Conservation (phyloP, 2,797 vertebrate species). For the Triplophysa bombifrons region DNA sequence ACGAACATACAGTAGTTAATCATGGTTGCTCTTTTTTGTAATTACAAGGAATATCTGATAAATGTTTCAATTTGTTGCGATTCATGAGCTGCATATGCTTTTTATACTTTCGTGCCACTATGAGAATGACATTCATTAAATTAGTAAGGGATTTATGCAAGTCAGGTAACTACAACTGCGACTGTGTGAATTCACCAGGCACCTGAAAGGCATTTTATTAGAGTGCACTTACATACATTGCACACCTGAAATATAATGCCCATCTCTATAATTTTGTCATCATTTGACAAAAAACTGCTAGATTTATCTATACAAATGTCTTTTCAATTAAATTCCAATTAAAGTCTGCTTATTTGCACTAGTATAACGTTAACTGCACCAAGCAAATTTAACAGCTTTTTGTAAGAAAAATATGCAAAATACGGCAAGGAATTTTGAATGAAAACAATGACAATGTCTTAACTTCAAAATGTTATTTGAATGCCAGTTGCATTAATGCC, state of each 20-base stretch:
- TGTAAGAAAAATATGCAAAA: too few relatives aligned
- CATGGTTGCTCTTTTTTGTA: slow-evolving; percentile 15
- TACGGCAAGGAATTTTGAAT: too few relatives aligned
- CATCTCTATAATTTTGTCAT: neutral
- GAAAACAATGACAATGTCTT: too few relatives aligned
- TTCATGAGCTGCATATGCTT: neutral
- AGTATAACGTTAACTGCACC: too few relatives aligned
- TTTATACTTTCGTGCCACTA: neutral
- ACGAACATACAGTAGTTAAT: slow-evolving; percentile 37
- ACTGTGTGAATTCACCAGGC: too few relatives aligned
- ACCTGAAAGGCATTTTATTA: too few relatives aligned
- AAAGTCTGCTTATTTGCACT: neutral
- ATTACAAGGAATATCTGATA: neutral
- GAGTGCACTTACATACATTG: too few relatives aligned
- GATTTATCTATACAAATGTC: neutral
- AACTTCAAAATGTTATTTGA: neutral
- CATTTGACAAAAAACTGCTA: neutral
- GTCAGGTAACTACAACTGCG: neutral
- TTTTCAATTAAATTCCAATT: neutral
- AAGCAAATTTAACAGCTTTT: too few relatives aligned
- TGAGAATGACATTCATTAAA: neutral
- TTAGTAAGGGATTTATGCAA: neutral
- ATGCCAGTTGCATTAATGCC: neutral
- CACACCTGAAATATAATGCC: neutral
- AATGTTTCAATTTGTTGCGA: neutral